Evolutionary conservation across 2,113 vertebrate genomes (phyloP).

Genomic region (Clarias magur): DNA sequence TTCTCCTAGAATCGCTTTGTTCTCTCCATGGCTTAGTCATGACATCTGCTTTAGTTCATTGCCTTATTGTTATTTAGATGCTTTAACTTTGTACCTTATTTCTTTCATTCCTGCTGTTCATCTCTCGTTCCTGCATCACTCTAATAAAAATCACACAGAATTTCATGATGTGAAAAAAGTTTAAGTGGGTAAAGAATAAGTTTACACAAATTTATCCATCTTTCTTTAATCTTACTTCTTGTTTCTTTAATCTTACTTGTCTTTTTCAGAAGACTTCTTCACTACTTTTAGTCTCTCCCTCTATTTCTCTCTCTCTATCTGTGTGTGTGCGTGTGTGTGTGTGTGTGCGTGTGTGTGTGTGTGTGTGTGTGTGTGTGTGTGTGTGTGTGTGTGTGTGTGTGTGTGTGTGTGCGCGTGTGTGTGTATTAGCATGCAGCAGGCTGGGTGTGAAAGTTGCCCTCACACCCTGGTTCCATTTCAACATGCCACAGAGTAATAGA

Average conservation of each 20-base stretch:
- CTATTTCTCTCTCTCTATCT: not conserved
- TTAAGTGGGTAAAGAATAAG: not conserved
- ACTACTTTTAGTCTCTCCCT: not conserved
- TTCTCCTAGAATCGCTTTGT: not conserved
- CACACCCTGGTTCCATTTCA: constrained; percentile 37
- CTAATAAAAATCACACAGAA: not conserved
- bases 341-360: too few species aligned
- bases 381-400: constrained; percentile 35
- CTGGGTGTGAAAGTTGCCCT: constrained; percentile 62
- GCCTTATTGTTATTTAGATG: not conserved
- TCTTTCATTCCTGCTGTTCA: not conserved
- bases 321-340: not conserved
- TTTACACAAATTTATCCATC: not conserved
- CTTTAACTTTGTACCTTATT: not conserved
- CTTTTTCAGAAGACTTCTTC: not conserved
- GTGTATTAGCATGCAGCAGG: constrained; percentile 66
- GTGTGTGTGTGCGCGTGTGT: constrained; percentile 50
- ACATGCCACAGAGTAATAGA: constrained; percentile 62
- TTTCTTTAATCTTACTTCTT: not conserved
- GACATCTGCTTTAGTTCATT: not conserved
- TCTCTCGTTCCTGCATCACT: not conserved
- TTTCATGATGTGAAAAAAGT: not conserved
- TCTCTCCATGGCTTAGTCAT: too few species aligned
- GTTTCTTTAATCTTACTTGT: not conserved
- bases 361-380: too few species aligned